Conservation (phyloP, 2,888 invertebrate genomes). For the Limnephilus rhombicus region DNA sequence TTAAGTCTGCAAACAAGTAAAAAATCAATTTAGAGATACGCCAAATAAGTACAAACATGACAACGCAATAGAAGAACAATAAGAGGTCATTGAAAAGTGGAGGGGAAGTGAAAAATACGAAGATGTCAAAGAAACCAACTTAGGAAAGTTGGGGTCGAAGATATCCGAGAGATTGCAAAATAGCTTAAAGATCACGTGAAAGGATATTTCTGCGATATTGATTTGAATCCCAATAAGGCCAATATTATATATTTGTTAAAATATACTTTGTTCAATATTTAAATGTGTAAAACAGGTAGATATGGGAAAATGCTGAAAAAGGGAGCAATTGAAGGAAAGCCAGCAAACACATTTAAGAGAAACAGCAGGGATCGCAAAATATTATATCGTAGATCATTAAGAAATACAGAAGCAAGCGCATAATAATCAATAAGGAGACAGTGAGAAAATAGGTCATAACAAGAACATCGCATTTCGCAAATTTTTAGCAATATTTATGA, state of each 20-base stretch:
- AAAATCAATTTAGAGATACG: background rate
- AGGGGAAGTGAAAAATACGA: background rate
- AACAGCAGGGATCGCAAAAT: background rate
- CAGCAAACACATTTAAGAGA: background rate
- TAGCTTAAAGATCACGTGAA: no score
- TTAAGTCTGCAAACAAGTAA: slow-evolving; percentile 36
- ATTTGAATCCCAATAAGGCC: no score
- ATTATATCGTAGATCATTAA: background rate
- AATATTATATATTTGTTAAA: no score
- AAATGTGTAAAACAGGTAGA: no score
- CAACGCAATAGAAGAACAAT: background rate
- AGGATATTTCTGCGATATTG: no score
- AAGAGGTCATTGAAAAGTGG: background rate
- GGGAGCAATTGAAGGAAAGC: background rate
- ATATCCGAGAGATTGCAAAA: no score
- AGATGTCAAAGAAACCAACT: background rate
- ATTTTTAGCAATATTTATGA: background rate
- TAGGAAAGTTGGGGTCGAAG: background rate
- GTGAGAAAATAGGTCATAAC: background rate
- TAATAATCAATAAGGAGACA: background rate
- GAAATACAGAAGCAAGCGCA: background rate
- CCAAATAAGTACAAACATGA: background rate
- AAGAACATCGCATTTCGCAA: background rate
- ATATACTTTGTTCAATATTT: no score
- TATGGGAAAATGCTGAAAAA: no score